Conservation (phyloP, 2,113 vertebrate species). For the Rhegmatorhina hoffmannsi region DNA sequence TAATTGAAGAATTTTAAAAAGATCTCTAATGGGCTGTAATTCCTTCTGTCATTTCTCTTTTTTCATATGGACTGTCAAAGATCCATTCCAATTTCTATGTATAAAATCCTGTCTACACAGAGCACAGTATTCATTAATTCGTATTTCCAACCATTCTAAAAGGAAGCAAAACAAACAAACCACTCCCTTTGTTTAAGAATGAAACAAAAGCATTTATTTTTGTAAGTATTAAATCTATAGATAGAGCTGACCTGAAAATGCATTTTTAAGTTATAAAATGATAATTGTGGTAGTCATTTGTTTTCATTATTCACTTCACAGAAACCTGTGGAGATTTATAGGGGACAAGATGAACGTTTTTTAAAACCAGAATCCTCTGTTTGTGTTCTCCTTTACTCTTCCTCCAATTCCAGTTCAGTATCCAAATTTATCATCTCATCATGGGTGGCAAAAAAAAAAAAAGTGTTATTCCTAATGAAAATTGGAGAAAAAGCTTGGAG, state of each 20-base stretch:
- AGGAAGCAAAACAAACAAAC: background rate
- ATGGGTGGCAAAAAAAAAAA: background rate
- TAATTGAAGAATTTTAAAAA: background rate
- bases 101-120: background rate
- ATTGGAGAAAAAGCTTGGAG: background rate
- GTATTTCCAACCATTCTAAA: background rate
- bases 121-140: background rate
- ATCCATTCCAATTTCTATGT: background rate
- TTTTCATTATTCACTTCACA: background rate
- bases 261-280: background rate
- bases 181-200: background rate
- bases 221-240: background rate
- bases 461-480: background rate
- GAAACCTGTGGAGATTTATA: background rate
- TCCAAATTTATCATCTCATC: too few relatives aligned
- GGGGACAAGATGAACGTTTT: background rate
- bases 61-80: background rate
- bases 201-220: background rate
- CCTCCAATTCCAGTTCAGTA: background rate
- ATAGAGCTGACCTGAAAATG: background rate
- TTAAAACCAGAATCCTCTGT: background rate
- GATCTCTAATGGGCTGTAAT: background rate
- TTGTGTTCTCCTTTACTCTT: background rate
- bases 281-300: background rate
- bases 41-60: background rate